Conservation (phyloP, 2,797 vertebrate genomes). For the Brachyalestes nurse region DNA sequence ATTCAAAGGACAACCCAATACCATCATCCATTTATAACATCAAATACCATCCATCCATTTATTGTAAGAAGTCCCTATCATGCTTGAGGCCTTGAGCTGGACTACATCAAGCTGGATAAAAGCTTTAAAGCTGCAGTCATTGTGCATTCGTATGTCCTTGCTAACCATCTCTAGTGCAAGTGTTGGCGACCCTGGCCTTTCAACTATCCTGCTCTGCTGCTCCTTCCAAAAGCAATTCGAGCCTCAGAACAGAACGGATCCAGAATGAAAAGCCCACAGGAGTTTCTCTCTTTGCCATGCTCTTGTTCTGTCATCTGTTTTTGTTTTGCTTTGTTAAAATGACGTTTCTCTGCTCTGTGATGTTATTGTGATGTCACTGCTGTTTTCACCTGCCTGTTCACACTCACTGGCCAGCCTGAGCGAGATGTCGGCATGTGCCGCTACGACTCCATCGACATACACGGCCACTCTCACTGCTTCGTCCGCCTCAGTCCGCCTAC, state of each 20-base stretch:
- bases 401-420: constrained; percentile 76
- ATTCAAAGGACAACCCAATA: no score
- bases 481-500: constrained; percentile 80
- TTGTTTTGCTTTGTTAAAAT: constrained; percentile 34
- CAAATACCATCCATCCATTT: neutral
- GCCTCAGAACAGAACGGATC: neutral
- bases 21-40: neutral
- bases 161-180: neutral
- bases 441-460: constrained; percentile 74
- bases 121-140: neutral
- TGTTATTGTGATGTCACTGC: constrained; percentile 62
- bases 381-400: constrained; percentile 67
- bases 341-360: constrained; percentile 70
- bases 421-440: constrained; percentile 80
- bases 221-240: neutral
- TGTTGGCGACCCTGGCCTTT: neutral
- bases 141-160: neutral
- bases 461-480: constrained; percentile 77
- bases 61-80: neutral
- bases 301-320: constrained; percentile 2
- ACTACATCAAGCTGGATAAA: neutral
- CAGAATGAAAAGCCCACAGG: neutral
- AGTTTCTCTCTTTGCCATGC: constrained; percentile 11
- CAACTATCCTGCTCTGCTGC: neutral
- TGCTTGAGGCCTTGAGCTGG: neutral